Conservation (phyloP, 2,113 vertebrate species). For the Oenanthe melanoleuca region DNA sequence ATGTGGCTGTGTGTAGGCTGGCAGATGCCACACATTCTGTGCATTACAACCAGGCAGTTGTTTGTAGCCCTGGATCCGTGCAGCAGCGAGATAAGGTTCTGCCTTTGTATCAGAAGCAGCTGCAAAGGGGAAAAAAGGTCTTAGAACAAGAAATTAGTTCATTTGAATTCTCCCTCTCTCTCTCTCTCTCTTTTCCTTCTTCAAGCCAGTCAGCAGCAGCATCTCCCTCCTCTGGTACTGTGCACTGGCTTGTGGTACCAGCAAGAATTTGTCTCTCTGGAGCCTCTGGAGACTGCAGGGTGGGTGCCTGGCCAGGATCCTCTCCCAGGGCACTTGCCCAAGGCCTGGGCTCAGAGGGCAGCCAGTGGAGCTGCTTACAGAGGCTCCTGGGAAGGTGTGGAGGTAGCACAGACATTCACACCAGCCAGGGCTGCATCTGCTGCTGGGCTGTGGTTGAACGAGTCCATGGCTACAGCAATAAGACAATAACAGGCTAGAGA, state of each 20-base stretch:
- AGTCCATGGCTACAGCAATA: background rate
- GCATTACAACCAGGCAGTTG: slow-evolving; percentile 43
- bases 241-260: background rate
- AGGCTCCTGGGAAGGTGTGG: background rate
- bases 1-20: slow-evolving; percentile 19
- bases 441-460: background rate
- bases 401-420: background rate
- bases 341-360: background rate
- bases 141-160: slow-evolving; percentile 68
- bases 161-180: slow-evolving; percentile 36
- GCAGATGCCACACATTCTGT: slow-evolving; percentile 28
- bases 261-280: background rate
- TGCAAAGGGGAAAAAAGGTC: slow-evolving; percentile 45
- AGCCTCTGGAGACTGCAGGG: background rate
- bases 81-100: slow-evolving; percentile 61
- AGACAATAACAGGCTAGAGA: background rate
- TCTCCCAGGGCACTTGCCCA: rapidly evolving
- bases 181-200: background rate
- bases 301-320: rapidly evolving
- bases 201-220: background rate
- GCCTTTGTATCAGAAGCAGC: slow-evolving; percentile 65
- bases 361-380: rapidly evolving
- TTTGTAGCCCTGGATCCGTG: slow-evolving; percentile 29
- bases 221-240: rapidly evolving
- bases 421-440: rapidly evolving